phyloP scores from a whole-genome alignment of 2,113 vertebrate genomes.

The Thinocorus orbignyianus region DNA sequence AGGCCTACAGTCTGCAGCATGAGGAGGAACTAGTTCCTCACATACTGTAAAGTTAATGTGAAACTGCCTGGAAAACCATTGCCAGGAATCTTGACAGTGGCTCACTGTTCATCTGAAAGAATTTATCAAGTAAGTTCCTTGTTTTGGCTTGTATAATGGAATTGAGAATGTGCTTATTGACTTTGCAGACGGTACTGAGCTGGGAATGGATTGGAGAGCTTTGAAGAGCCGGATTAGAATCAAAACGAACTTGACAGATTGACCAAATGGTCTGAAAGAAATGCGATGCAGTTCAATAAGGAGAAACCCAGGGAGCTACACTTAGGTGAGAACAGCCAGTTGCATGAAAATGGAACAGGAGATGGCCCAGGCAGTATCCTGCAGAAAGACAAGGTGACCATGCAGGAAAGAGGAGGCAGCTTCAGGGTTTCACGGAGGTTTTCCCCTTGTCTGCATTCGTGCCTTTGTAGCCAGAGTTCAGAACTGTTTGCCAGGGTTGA shows the following conservation, averaged over 20 bases:
- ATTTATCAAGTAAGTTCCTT: constrained; percentile 17
- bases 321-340: not conserved
- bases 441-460: not conserved
- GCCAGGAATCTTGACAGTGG: not conserved
- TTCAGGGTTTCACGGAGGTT: not conserved
- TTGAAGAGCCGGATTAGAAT: constrained; percentile 4
- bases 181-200: not conserved
- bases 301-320: not conserved
- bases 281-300: not conserved
- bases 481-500: not conserved
- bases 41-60: not conserved
- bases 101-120: constrained; percentile 21
- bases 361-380: not conserved
- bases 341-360: not conserved
- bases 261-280: not conserved
- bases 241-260: not conserved
- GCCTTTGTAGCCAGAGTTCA: not conserved
- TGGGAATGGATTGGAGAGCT: not conserved
- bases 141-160: constrained; percentile 18
- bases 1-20: not conserved
- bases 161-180: constrained; percentile 15
- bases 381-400: not conserved
- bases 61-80: not conserved
- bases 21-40: not conserved
- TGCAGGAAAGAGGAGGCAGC: not conserved